These are phyloP conservation scores for Poecilia wingei DNA, from an alignment of 2,797 vertebrate species.

Conservation along the genomic window DNA sequence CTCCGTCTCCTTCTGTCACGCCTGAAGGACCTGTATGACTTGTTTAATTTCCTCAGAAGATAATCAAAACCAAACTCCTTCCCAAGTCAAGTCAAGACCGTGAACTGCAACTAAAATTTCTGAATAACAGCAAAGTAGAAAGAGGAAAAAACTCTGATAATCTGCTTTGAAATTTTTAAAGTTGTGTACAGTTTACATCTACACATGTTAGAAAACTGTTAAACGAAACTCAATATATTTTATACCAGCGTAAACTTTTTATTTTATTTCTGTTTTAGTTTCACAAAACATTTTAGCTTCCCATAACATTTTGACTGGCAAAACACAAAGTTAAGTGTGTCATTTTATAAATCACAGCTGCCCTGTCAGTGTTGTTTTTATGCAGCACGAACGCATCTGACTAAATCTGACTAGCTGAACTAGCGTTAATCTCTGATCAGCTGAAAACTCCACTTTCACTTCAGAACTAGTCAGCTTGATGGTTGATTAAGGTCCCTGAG, in stretches of 20 bases:
- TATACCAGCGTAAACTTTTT: not conserved
- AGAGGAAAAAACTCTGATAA: not conserved
- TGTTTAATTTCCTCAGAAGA: conserved; percentile 10
- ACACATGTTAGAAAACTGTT: not conserved
- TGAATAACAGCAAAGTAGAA: not conserved
- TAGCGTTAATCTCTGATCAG: not conserved
- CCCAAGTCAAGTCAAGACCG: not conserved
- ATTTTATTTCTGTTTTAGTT: not conserved
- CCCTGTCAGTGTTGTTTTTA: not conserved
- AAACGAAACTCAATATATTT: not conserved
- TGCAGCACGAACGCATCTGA: not conserved
- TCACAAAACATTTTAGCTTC: not conserved
- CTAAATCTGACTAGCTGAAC: conserved; percentile 3
- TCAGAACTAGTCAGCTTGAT: not conserved
- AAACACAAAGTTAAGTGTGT: not conserved
- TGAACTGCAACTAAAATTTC: not conserved
- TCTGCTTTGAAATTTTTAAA: not conserved
- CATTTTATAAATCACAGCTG: not conserved
- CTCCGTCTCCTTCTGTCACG: not conserved
- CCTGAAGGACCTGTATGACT: conserved; percentile 6
- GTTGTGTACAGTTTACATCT: not conserved
- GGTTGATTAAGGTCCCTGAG: not conserved
- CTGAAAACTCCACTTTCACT: not conserved
- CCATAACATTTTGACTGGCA: conserved; percentile 8
- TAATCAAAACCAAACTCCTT: conserved; percentile 3